Conservation (phyloP, 2,113 vertebrate genomes). For the Ctenomys sociabilis region DNA sequence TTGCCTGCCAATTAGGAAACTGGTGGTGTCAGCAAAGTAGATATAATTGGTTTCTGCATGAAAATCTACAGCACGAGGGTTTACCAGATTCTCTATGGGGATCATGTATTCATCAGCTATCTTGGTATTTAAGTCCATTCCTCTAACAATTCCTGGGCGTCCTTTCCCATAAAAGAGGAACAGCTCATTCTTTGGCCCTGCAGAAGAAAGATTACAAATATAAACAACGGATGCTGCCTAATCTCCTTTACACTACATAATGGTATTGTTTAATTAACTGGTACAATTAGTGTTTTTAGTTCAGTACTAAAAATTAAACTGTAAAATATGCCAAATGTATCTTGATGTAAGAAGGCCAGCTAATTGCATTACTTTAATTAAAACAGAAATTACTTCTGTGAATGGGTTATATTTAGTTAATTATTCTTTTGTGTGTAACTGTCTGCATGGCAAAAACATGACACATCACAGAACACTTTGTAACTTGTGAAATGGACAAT, state of each 20-base stretch:
- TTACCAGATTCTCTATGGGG: constrained; percentile 96
- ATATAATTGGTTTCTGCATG: constrained; percentile 95
- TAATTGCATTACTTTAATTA: constrained; percentile 88
- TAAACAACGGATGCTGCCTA: constrained; percentile 84
- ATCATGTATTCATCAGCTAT: constrained; percentile 96
- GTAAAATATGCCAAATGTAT: constrained; percentile 84
- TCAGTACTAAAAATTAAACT: constrained; percentile 85
- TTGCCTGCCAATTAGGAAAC: constrained; percentile 97
- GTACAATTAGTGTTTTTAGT: constrained; percentile 82
- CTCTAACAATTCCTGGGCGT: constrained; percentile 95
- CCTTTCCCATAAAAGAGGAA: constrained; percentile 99
- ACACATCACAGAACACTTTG: constrained; percentile 76
- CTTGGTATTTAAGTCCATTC: constrained; percentile 96
- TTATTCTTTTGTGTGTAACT: constrained; percentile 81
- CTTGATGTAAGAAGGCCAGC: constrained; percentile 78
- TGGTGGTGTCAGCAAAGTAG: constrained; percentile 99
- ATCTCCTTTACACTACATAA: constrained; percentile 83
- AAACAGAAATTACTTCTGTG: constrained; percentile 85
- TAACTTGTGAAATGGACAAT: constrained; percentile 80
- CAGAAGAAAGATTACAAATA: constrained; percentile 86
- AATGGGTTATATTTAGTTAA: constrained; percentile 83
- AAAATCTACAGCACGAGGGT: constrained; percentile 97
- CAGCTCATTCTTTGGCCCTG: constrained; percentile 97
- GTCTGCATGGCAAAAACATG: constrained; percentile 75
- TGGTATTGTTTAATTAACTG: constrained; percentile 86